Conservation (phyloP, 1,140 invertebrate species). For the Drosophila truncata region DNA sequence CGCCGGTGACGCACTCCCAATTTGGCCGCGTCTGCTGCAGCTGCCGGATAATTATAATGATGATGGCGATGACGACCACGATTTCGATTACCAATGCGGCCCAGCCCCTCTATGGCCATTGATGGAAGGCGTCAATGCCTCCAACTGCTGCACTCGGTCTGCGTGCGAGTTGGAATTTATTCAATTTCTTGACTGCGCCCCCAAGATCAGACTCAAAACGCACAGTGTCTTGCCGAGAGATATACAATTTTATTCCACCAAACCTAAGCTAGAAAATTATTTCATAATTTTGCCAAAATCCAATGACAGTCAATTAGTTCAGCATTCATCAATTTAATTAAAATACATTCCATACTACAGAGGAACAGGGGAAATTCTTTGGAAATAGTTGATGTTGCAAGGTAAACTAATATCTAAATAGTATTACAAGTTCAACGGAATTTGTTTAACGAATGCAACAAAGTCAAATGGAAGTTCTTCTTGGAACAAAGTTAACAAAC, state of each 20-base stretch:
- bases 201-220: conserved; percentile 20
- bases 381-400: background rate
- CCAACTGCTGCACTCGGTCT: conserved; percentile 15
- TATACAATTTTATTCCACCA: background rate
- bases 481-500: background rate
- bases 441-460: background rate
- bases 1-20: conserved; percentile 58
- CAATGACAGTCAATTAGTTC: background rate
- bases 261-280: background rate
- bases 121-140: conserved; percentile 26
- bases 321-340: background rate
- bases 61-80: conserved; percentile 22
- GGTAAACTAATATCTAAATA: background rate
- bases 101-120: conserved; percentile 23
- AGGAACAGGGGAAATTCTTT: background rate
- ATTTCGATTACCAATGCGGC: conserved; percentile 12
- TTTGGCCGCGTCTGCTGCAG: conserved; percentile 56
- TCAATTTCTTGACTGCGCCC: conserved; percentile 52
- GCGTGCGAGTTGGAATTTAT: conserved; percentile 66
- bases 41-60: conserved; percentile 44
- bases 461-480: background rate
- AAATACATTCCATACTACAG: too few species aligned
- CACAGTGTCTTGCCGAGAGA: conserved; percentile 14
- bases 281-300: background rate
- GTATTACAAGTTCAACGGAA: background rate